A percentile compares a stretch with the other conserved stretches of the same genome.
These are phyloP conservation scores for Xerus rutilus DNA, from an alignment of 2,797 vertebrate genomes.

Conservation along the genomic window DNA sequence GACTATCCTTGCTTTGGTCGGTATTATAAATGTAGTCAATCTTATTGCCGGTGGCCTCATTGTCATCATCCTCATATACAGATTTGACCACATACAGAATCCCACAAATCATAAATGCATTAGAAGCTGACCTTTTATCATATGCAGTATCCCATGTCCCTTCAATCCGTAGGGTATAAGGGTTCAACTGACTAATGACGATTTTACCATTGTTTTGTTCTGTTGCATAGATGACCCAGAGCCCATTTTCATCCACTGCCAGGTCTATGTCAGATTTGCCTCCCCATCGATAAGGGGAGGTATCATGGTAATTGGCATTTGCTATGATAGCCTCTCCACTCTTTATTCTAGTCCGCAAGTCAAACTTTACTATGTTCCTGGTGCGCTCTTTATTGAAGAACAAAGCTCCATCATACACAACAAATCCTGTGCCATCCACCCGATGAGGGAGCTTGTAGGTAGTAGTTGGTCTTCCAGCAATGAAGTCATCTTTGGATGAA, in stretches of 20 bases:
- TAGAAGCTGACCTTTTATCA: conserved; percentile 98
- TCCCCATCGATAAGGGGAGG: conserved; percentile 99
- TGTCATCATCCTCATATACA: conserved; percentile 99
- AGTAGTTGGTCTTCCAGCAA: conserved; percentile 97
- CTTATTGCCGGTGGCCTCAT: conserved; percentile 99
- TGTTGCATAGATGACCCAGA: conserved; percentile 99
- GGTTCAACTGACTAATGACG: conserved; percentile 98
- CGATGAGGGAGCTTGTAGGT: conserved; percentile 99
- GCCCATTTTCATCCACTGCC: conserved; percentile 98
- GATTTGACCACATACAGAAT: conserved; percentile 98
- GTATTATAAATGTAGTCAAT: conserved; percentile 99
- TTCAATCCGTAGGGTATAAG: conserved; percentile 97
- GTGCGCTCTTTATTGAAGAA: conserved; percentile 99
- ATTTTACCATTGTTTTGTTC: conserved; percentile 99
- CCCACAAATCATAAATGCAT: conserved; percentile 99
- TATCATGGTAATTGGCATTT: conserved; percentile 98
- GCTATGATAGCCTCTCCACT: conserved; percentile 99
- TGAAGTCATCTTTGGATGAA: conserved; percentile 99
- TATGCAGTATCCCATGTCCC: conserved; percentile 99
- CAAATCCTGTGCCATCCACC: conserved; percentile 98
- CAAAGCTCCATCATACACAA: conserved; percentile 97
- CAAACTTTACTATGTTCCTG: conserved; percentile 98
- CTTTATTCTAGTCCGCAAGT: conserved; percentile 97
- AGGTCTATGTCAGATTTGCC: conserved; percentile 99
- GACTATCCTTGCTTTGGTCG: conserved; percentile 96